phyloP scores from a whole-genome alignment of 2,113 vertebrate species.

The Gobius niger region DNA sequence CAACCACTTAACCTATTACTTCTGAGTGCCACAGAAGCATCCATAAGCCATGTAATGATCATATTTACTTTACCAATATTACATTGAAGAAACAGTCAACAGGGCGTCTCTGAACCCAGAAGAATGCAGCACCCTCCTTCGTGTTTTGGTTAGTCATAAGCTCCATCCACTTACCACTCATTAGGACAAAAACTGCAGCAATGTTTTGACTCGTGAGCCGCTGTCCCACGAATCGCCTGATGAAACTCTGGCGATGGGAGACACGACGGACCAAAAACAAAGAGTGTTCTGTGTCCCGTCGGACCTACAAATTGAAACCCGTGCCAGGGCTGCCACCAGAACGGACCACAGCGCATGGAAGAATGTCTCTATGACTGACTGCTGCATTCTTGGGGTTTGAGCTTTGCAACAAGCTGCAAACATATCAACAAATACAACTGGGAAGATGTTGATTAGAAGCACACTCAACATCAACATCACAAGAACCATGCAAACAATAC shows the following conservation, averaged over 20 bases:
- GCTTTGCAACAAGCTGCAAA: conserved; percentile 50
- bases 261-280: conserved; percentile 40
- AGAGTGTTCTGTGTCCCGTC: conserved; percentile 46
- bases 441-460: conserved; percentile 9
- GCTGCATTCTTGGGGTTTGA: conserved; percentile 38
- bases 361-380: conserved; percentile 31
- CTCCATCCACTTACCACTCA: conserved; percentile 26
- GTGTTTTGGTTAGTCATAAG: conserved; percentile 26
- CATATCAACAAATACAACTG: conserved; percentile 40
- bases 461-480: not conserved
- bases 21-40: too few relatives aligned
- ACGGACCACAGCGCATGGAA: conserved; percentile 34
- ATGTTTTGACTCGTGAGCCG: conserved; percentile 1
- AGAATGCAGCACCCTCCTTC: conserved; percentile 26
- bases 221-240: not conserved
- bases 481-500: not conserved
- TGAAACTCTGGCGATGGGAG: not conserved
- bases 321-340: conserved; percentile 30
- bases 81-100: not conserved
- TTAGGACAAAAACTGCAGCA: not conserved
- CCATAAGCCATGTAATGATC: too few relatives aligned
- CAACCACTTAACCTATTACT: too few relatives aligned
- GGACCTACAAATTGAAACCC: conserved; percentile 22
- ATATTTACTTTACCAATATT: not conserved
- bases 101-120: not conserved